Conservation (phyloP, 35 echinoderm and acorn worm species). For the Chiridota heheva region DNA sequence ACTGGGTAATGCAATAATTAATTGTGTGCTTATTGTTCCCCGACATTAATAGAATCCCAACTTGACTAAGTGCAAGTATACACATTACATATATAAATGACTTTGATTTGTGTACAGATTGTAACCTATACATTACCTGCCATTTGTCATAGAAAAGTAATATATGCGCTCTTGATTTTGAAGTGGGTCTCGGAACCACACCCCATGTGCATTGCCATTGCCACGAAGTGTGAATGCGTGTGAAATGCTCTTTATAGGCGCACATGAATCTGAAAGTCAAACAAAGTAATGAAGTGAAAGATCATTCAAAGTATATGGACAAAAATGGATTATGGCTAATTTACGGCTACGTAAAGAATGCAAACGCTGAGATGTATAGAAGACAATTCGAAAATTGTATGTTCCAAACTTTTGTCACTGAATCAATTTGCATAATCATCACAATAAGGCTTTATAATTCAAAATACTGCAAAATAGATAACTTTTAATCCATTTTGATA, state of each 20-base stretch:
- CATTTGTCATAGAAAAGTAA: slow-evolving; percentile 5
- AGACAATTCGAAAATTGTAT: no score
- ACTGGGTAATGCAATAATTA: no score
- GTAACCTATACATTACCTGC: not conserved
- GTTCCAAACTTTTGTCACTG: no score
- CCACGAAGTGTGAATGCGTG: slow-evolving; percentile 22
- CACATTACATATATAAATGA: not conserved
- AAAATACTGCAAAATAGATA: no score
- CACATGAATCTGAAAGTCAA: slow-evolving; percentile 6
- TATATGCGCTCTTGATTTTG: not conserved
- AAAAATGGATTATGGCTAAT: not conserved
- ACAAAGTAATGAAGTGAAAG: not conserved
- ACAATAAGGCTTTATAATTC: no score
- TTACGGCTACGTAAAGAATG: no score
- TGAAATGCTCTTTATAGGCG: not conserved
- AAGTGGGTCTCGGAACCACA: slow-evolving; percentile 27
- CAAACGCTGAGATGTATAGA: no score
- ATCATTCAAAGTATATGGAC: not conserved
- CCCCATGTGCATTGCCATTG: not conserved
- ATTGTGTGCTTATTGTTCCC: no score
- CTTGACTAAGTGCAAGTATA: no score
- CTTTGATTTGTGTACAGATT: not conserved
- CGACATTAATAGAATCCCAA: no score
- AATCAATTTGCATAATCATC: no score
- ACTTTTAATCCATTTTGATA: no score